phyloP scores from a whole-genome alignment of 2,797 vertebrate species.

The Eidolon dupreanum region DNA sequence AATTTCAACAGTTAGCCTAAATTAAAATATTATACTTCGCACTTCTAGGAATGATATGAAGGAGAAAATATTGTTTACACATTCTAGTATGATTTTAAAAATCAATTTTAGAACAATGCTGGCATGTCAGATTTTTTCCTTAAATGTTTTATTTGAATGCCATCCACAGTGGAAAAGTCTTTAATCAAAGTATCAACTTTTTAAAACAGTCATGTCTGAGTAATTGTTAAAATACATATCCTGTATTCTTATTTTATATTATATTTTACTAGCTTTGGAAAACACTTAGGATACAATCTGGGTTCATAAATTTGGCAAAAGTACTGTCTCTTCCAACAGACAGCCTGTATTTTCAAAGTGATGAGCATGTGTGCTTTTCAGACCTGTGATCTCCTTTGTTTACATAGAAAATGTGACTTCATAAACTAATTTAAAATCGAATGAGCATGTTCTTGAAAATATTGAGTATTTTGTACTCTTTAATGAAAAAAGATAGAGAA shows the following conservation, averaged over 20 bases:
- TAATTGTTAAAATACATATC: background rate
- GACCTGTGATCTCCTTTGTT: constrained; percentile 1
- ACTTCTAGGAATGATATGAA: background rate
- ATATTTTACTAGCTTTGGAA: constrained; percentile 56
- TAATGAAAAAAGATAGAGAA: constrained; percentile 5
- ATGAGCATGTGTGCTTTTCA: background rate
- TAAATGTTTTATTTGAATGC: constrained; percentile 50
- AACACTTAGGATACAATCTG: background rate
- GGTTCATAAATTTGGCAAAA: background rate
- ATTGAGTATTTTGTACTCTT: background rate
- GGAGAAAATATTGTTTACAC: background rate
- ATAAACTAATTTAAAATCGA: constrained; percentile 50
- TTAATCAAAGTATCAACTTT: constrained; percentile 34
- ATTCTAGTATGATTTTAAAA: constrained; percentile 35
- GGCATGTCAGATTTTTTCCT: constrained; percentile 1
- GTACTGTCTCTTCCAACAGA: constrained; percentile 11
- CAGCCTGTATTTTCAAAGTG: constrained; percentile 21
- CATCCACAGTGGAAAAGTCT: background rate
- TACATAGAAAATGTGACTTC: constrained; percentile 5
- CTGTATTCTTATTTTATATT: constrained; percentile 34
- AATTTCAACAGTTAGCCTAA: constrained; percentile 36
- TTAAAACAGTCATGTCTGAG: background rate
- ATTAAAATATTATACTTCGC: background rate
- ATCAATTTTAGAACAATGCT: constrained; percentile 18
- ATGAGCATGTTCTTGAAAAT: constrained; percentile 34